Base-by-base conservation (phyloP, 2,797 vertebrate species). In the Dryobates pubescens region DNA sequence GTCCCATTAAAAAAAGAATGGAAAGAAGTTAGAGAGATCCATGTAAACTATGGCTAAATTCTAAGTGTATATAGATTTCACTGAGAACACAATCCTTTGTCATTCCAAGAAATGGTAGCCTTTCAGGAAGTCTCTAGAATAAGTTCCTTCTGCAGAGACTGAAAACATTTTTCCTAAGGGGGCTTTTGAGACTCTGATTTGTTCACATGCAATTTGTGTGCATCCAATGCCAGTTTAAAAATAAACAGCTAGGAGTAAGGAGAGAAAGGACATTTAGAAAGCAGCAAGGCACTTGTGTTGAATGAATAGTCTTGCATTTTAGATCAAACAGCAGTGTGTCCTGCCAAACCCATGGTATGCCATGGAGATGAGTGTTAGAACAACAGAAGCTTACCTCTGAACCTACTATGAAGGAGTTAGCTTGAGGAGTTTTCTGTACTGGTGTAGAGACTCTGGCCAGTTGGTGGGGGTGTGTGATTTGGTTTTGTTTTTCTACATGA, bases 211-310 rank as follows among this genome's bases (percentile, higher is more conserved):
- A 49, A 13, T 43, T 24, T 30, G 20, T 67, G 14, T 4, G 8
- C 9, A 41, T 59, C 24, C 73, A 84, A 34, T 20, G 6, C 6
- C 70, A 34, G 17, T 49, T 87, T 74, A 59, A 77, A 88, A 79
- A 47, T 36, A 24, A 75, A 23, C 34, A 34, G 7, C 47, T 80
- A 53, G n/a, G 80, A 69, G 17, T 58, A 49, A 71, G 23, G 15
- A 67, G 34, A 72, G 67, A 83, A 47, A 56, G 7, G 13, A 19
- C 10, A 10, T 36, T 80, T 71, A 72, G 38, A 62, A 83, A 69
- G 19, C 26, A 34, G 47, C 26, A 26, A 64, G 75, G 19, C 1
- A 0, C 0, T 0, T 53, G 16, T 38, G 5, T 30, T 81, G 34
- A 62, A 51, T 59, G 63, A n/a, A 49, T 78, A 47, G 19, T 61